Evolutionary conservation across 2,888 invertebrate species (phyloP).

Genomic region (Ormia ochracea): DNA sequence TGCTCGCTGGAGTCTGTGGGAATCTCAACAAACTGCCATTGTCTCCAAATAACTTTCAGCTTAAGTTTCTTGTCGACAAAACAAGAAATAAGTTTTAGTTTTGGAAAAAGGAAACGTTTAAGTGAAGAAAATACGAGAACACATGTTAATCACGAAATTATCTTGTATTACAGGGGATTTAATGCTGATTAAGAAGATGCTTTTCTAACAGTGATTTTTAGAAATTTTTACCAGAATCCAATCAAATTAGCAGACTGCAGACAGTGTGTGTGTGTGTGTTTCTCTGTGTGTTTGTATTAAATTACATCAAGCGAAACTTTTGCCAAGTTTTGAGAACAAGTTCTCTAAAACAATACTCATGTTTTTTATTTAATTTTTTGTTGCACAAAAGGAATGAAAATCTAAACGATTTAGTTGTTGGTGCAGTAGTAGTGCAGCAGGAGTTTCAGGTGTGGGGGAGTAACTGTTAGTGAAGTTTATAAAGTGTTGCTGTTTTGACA

Average conservation of each 20-base stretch:
- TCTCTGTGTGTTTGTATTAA: constrained; percentile 1
- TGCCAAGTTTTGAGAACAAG: constrained; percentile 18
- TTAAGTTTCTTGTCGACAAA: neutral
- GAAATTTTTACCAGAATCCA: neutral
- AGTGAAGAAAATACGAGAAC: neutral
- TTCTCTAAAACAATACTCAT: constrained; percentile 22
- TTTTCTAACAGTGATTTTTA: neutral
- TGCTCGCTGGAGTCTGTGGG: constrained; percentile 23
- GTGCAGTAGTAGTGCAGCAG: neutral
- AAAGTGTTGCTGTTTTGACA: neutral
- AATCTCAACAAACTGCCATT: constrained; percentile 27
- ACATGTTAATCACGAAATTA: constrained; percentile 20
- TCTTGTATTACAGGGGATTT: constrained; percentile 22
- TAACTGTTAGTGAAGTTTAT: neutral
- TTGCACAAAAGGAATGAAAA: neutral
- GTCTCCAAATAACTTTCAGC: constrained; percentile 29
- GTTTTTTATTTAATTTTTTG: neutral
- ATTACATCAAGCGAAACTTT: constrained; percentile 22
- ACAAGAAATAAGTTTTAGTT: neutral
- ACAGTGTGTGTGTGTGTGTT: neutral
- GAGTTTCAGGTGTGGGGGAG: constrained; percentile 41
- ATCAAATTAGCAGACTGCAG: constrained; percentile 27
- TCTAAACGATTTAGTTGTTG: constrained; percentile 20
- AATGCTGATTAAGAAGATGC: constrained; percentile 5
- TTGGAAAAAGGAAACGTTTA: neutral